A percentile compares a stretch with the other conserved stretches of the same genome.
phyloP scores from a whole-genome alignment of 2,113 vertebrate species.

The Hippocampus abdominalis region DNA sequence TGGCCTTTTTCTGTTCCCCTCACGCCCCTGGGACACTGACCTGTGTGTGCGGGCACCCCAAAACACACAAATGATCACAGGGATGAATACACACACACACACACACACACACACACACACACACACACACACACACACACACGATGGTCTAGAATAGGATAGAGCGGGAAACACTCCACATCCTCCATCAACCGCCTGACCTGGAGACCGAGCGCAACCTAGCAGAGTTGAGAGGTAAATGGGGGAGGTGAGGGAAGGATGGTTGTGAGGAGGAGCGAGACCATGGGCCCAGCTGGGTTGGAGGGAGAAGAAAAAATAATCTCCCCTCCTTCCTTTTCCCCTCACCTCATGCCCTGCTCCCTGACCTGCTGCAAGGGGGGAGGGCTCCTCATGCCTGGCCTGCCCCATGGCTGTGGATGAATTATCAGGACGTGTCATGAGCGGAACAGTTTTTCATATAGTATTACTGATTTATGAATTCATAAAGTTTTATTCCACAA shows the following conservation, averaged over 20 bases:
- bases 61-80: conserved; percentile 17
- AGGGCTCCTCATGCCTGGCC: conserved; percentile 34
- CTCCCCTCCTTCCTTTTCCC: conserved; percentile 32
- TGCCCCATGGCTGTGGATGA: conserved; percentile 17
- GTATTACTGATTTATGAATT: neutral
- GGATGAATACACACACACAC: conserved; percentile 18
- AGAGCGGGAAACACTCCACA: conserved; percentile 45
- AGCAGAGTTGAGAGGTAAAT: conserved; percentile 28
- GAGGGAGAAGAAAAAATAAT: conserved; percentile 41
- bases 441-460: neutral
- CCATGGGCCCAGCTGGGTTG: conserved; percentile 58
- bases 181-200: conserved; percentile 63
- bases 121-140: neutral
- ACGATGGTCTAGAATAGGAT: neutral
- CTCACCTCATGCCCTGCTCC: conserved; percentile 55
- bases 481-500: neutral
- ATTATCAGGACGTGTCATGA: neutral
- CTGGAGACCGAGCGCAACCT: conserved; percentile 41
- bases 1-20: conserved; percentile 39
- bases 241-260: conserved; percentile 36
- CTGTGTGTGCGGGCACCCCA: neutral
- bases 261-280: conserved; percentile 34
- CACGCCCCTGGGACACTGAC: conserved; percentile 40
- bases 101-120: neutral
- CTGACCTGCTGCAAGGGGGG: conserved; percentile 52